These are phyloP conservation scores for Buathra laborator DNA, from an alignment of 2,888 invertebrate genomes.

Conservation along the genomic window DNA sequence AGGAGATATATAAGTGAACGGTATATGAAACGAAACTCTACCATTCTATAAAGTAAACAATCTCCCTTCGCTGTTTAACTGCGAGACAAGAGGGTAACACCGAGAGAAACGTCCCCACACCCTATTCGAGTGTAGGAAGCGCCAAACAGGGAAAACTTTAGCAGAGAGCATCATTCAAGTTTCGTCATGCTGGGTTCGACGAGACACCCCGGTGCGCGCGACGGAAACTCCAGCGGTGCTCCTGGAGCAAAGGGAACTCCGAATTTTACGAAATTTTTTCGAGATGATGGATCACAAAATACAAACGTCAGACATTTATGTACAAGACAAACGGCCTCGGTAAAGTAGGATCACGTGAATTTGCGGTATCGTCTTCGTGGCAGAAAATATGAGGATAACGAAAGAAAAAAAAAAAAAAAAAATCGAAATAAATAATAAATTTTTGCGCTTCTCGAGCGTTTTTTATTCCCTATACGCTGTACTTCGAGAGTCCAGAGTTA, in stretches of 20 bases:
- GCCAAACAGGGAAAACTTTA: conserved; percentile 35
- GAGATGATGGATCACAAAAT: conserved; percentile 43
- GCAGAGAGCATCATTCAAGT: conserved; percentile 49
- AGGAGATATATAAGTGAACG: too few species aligned
- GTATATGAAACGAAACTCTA: too few species aligned
- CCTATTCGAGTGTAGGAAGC: conserved; percentile 3
- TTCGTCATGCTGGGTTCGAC: conserved; percentile 34
- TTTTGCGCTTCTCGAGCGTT: background rate
- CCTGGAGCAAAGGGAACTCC: background rate
- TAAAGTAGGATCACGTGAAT: conserved; percentile 8
- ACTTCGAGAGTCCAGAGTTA: background rate
- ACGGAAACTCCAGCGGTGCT: too few species aligned
- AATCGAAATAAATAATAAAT: conserved; percentile 7
- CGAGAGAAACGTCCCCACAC: background rate
- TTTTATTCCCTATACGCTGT: background rate
- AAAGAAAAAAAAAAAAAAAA: conserved; percentile 22
- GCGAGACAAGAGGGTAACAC: too few species aligned
- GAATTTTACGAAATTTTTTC: conserved; percentile 27
- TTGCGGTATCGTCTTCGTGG: conserved; percentile 11
- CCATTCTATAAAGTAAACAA: too few species aligned
- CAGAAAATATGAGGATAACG: conserved; percentile 16
- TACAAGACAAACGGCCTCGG: background rate
- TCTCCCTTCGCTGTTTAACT: too few species aligned
- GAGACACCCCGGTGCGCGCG: too few species aligned
- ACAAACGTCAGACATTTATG: conserved; percentile 36